Evolutionary conservation across 2,888 invertebrate species (phyloP), one percentile per base, ranked within the genome.

Genomic region (Noctuana brunneofusca): DNA sequence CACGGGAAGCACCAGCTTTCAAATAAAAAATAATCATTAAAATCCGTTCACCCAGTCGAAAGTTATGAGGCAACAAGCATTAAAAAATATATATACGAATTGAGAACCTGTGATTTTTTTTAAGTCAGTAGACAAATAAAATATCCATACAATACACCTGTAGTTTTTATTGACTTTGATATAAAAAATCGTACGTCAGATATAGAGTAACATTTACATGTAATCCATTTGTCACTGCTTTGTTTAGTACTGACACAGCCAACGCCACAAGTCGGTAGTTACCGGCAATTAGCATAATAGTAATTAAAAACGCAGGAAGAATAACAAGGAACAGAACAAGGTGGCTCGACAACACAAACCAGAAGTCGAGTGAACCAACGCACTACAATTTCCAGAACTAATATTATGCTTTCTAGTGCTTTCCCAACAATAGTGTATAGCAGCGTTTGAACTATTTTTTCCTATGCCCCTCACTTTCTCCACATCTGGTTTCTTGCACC

Each of bases 401-500:
- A 55, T 32, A 59, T 59, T 32, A 59, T 59, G 48, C 60, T 62
- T 62, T 62, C 60, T 55, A 54, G 54, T 62, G 54, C 60, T 62
- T 62, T 62, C 54, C 35, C 60, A 62, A 62, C 60, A 62, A 62
- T 62, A 55, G 54, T 60, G 54, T 27, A 55, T 43, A 20, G 43
- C 43, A 35, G 53, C 54, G 35, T 8, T 54, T 35, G 35, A 54
- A 38, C 48, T 20, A 53, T 63, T 63, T 58, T 70, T 65, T 66
- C 67, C 66, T 55, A 8, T 43, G 18, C 41, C 56, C 49, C 49
- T 50, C 67, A 71, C 75, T 75, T 73, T 76, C 75, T 65, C 74
- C n/a, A 66, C 56, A 65, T 64, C 67, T 72, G 73, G 64, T 76
- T 73, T 74, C 75, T 73, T 71, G 69, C 72, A 63, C 18, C 50